Percentiles rank a stretch among this genome's conserved stretches.
These are phyloP conservation scores for Rutilus rutilus DNA, from an alignment of 2,113 vertebrate genomes.

Conservation along the genomic window DNA sequence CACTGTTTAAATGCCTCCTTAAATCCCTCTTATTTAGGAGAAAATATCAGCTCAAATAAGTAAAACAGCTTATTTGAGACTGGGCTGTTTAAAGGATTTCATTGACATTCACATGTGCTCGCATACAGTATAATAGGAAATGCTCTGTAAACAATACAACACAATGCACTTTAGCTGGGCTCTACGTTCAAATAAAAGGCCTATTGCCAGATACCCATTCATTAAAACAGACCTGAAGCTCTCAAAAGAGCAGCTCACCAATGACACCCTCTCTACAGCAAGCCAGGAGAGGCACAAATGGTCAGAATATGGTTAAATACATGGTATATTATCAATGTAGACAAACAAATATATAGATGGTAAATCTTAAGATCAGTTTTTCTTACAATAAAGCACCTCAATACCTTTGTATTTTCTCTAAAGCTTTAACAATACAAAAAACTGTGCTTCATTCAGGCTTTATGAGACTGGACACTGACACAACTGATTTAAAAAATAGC, in stretches of 20 bases:
- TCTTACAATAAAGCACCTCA: neutral
- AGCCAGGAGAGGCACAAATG: slow-evolving; percentile 62
- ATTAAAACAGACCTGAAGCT: slow-evolving; percentile 55
- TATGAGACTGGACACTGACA: slow-evolving; percentile 44
- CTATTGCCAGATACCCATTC: slow-evolving; percentile 72
- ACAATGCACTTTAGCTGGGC: slow-evolving; percentile 71
- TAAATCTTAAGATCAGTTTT: neutral
- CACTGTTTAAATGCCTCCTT: neutral
- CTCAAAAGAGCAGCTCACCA: slow-evolving; percentile 58
- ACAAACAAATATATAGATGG: neutral
- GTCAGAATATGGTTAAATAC: slow-evolving; percentile 17
- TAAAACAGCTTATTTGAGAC: neutral
- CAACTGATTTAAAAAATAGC: slow-evolving; percentile 45
- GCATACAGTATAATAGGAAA: slow-evolving; percentile 63
- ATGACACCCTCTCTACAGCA: slow-evolving; percentile 66
- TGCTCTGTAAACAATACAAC: slow-evolving; percentile 71
- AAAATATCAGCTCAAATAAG: neutral
- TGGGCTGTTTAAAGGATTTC: neutral
- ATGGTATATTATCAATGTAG: slow-evolving; percentile 5
- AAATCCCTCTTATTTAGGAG: neutral
- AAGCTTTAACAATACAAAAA: slow-evolving; percentile 36
- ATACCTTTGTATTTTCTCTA: slow-evolving; percentile 4
- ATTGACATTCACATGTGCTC: slow-evolving; percentile 51
- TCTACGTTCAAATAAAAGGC: slow-evolving; percentile 71
- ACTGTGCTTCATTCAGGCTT: slow-evolving; percentile 49